A percentile compares a stretch with the other conserved stretches of the same genome.
Conservation (phyloP, 2,888 invertebrate species). For the Ypsolopha sequella region DNA sequence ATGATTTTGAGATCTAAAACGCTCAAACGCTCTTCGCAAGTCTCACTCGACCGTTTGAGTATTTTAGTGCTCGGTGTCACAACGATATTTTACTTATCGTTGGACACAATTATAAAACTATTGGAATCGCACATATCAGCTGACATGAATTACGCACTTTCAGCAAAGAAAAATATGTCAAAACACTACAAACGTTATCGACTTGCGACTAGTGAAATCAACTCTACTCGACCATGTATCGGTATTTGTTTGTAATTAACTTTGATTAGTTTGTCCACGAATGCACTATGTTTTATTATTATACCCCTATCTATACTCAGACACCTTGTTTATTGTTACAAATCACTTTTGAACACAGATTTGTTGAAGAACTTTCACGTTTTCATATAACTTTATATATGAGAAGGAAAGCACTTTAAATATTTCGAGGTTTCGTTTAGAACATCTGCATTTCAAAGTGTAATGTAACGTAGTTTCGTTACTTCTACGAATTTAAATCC, state of each 20-base stretch:
- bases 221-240: constrained; percentile 70
- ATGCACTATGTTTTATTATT: constrained; percentile 63
- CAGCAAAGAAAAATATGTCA: constrained; percentile 73
- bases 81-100: constrained; percentile 11
- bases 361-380: constrained; percentile 24
- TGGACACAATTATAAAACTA: constrained; percentile 23
- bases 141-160: constrained; percentile 73
- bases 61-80: constrained; percentile 40
- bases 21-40: constrained; percentile 36
- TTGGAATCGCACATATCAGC: constrained; percentile 58
- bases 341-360: constrained; percentile 16
- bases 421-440: neutral
- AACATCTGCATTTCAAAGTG: constrained; percentile 18
- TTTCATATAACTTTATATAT: constrained; percentile 52
- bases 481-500: constrained; percentile 39
- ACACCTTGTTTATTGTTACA: constrained; percentile 37
- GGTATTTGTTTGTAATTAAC: constrained; percentile 10
- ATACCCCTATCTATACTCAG: constrained; percentile 50
- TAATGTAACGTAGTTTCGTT: constrained; percentile 31
- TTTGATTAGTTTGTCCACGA: constrained; percentile 55
- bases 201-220: constrained; percentile 72
- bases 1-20: constrained; percentile 42
- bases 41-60: constrained; percentile 38
- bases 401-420: constrained; percentile 36
- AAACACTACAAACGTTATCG: constrained; percentile 71